These are phyloP conservation scores for Neogobius melanostomus DNA, from an alignment of 2,113 vertebrate species.

Conservation along the genomic window DNA sequence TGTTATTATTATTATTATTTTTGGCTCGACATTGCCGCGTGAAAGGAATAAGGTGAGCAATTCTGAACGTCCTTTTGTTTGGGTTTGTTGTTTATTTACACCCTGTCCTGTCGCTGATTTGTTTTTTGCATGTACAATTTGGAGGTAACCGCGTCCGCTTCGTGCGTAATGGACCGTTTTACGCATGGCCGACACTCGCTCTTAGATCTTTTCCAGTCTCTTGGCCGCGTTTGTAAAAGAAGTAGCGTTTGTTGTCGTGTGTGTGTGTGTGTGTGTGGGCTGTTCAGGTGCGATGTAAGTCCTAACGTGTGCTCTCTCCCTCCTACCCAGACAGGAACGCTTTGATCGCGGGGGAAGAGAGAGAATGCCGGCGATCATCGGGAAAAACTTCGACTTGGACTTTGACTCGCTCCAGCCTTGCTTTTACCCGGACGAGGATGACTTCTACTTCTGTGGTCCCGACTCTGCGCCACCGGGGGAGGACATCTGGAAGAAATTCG, in stretches of 20 bases:
- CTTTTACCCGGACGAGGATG: slow-evolving; percentile 97
- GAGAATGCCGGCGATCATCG: slow-evolving; percentile 89
- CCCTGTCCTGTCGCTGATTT: slow-evolving; percentile 34
- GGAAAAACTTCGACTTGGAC: slow-evolving; percentile 95
- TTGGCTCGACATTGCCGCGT: slow-evolving; percentile 38
- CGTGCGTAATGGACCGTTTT: slow-evolving; percentile 54
- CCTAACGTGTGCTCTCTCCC: slow-evolving; percentile 47
- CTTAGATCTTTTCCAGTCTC: too few species aligned
- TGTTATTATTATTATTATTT: too few species aligned
- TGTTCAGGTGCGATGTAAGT: slow-evolving; percentile 58
- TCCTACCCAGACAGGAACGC: slow-evolving; percentile 44
- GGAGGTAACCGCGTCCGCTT: slow-evolving; percentile 5
- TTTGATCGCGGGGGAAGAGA: slow-evolving; percentile 41
- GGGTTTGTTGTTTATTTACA: background rate
- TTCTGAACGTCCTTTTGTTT: background rate
- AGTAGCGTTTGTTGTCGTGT: background rate
- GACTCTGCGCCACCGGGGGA: slow-evolving; percentile 95
- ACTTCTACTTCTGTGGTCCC: slow-evolving; percentile 95
- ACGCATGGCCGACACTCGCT: slow-evolving; percentile 41
- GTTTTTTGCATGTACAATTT: background rate
- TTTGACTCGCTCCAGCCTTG: slow-evolving; percentile 97
- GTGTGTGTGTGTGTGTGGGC: slow-evolving; percentile 70
- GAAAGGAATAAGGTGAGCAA: slow-evolving; percentile 68
- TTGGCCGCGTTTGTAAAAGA: too few species aligned
- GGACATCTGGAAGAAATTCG: slow-evolving; percentile 99